Percentiles rank a stretch among this genome's conserved stretches.
These are phyloP conservation scores for Cydia splendana DNA, from an alignment of 1,140 invertebrate genomes.

Conservation along the genomic window DNA sequence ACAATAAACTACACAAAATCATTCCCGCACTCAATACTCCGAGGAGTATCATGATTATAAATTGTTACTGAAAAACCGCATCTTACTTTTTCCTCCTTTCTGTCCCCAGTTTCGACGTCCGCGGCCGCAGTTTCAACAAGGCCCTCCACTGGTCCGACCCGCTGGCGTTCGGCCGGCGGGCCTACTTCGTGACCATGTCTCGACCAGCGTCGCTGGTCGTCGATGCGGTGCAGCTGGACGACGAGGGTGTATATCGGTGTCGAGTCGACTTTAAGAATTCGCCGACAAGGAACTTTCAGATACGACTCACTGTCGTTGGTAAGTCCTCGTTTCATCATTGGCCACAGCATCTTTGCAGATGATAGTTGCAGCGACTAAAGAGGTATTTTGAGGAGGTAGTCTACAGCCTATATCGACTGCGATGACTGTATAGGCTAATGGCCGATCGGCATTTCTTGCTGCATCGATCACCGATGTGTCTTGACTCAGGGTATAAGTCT, in stretches of 20 bases:
- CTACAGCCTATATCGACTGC: too few species aligned
- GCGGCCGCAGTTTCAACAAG: slow-evolving; percentile 87
- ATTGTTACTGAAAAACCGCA: too few species aligned
- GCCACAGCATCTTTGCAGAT: too few species aligned
- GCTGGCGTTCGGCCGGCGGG: slow-evolving; percentile 86
- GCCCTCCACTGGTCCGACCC: slow-evolving; percentile 90
- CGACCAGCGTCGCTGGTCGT: slow-evolving; percentile 89
- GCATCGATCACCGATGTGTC: too few species aligned
- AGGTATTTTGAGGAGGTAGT: too few species aligned
- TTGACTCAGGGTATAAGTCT: too few species aligned
- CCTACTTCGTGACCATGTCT: slow-evolving; percentile 88
- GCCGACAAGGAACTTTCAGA: slow-evolving; percentile 93
- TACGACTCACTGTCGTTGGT: slow-evolving; percentile 95
- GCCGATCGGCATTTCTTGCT: too few species aligned
- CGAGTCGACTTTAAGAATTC: slow-evolving; percentile 95
- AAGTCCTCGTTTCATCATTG: slow-evolving; percentile 66
- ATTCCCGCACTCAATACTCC: too few species aligned
- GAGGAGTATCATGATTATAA: too few species aligned
- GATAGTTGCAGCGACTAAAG: too few species aligned
- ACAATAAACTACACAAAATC: too few species aligned
- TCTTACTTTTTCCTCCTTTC: slow-evolving; percentile 9
- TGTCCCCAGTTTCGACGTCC: slow-evolving; percentile 87
- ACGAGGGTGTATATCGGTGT: slow-evolving; percentile 92
- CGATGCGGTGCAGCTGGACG: slow-evolving; percentile 88
- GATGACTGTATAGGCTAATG: too few species aligned